Evolutionary conservation across 2,797 vertebrate genomes (phyloP).

Genomic region (Chromis chromis): DNA sequence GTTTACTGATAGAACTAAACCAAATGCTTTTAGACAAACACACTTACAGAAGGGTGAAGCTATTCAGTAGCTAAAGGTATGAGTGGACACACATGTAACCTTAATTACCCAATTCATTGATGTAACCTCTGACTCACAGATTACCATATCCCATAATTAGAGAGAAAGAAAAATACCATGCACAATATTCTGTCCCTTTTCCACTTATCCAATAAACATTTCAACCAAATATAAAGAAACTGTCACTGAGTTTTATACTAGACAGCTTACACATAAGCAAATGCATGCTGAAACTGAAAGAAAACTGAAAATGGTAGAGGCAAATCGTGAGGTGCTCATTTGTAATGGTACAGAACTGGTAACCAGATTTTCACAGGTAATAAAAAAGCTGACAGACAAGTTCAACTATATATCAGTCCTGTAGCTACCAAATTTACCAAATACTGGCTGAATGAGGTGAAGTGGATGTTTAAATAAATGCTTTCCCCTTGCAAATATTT

Average conservation of each 20-base stretch:
- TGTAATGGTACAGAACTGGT: background rate
- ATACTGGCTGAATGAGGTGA: background rate
- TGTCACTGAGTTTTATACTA: background rate
- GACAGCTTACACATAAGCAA: background rate
- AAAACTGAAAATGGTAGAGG: constrained; percentile 4
- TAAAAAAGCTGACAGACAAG: constrained; percentile 9
- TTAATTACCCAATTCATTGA: background rate
- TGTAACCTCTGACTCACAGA: constrained; percentile 4
- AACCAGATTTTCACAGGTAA: constrained; percentile 21
- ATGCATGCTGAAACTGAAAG: background rate
- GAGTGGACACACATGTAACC: background rate
- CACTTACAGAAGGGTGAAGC: background rate
- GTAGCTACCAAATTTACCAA: background rate
- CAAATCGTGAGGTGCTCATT: background rate
- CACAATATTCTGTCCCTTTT: too few relatives aligned
- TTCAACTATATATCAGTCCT: constrained; percentile 14
- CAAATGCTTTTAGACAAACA: background rate
- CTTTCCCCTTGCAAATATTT: background rate
- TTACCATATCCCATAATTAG: background rate
- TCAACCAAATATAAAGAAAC: background rate
- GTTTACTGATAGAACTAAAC: background rate
- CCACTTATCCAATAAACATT: background rate
- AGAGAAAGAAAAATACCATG: background rate
- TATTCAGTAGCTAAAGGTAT: background rate
- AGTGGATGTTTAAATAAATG: constrained; percentile 14